Evolutionary conservation across 1,140 invertebrate species (phyloP), one percentile per base, ranked within the genome.

Genomic region (Cyphomyrmex costatus): DNA sequence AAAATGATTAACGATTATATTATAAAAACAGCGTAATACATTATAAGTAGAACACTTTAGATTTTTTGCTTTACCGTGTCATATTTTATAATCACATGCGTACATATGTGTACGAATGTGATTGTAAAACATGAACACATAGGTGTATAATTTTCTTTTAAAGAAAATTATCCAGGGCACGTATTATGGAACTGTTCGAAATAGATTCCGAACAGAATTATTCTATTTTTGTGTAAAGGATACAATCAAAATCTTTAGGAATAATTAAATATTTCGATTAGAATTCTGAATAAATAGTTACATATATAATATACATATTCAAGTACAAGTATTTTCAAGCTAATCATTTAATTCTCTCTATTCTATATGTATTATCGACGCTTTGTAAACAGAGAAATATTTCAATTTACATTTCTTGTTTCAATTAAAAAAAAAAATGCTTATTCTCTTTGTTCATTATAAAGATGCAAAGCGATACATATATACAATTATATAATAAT

Each of bases 1-100:
- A 58, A 73, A 58, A 42, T 82, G 33, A 71, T 73, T 60, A 33
- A 73, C 21, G 10, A 73, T 27, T 30, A 33, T 82, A 42, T n/a
- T n/a, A n/a, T n/a, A 30, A 30, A 73, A 73, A 71, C 46, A 58
- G 42, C 21, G 16, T 21, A 42, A 3, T 77, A 78, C 16, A 78
- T 68, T 30, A n/a, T n/a, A 30, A 71, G 5, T 49, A 30, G n/a
- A 60, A 73, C 14, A 12, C 12, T 24, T 16, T n/a, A 27, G 21
- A 2, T 21, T 79, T 56, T 19, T 51, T 14, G 12, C 10, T 58
- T 53, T 27, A 30, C 16, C 16, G 7, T 42, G 19, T 53, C 8
- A 24, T 33, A 42, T 36, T 80, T 80, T 70, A 80, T 68, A 80
- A 66, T 19, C 6, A 46, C 19, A 42, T 30, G 19, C 33, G 21